Evolutionary conservation across 2,888 invertebrate species (phyloP).

Genomic region (Parelbella ahira): DNA sequence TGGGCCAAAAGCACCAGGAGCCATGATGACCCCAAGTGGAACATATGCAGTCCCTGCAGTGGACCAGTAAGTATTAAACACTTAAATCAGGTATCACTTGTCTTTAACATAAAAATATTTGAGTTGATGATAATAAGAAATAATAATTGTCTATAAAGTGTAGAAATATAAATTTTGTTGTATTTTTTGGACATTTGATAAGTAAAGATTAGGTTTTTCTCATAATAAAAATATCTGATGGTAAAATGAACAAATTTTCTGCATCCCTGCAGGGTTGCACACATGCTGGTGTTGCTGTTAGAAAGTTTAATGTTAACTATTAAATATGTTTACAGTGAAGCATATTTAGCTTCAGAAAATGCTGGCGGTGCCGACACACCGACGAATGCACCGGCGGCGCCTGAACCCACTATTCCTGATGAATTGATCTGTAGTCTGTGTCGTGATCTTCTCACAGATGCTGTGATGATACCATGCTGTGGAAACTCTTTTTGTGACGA

Average conservation of each 20-base stretch:
- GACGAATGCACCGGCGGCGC: constrained; percentile 83
- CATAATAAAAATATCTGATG: too few relatives aligned
- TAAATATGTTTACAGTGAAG: constrained; percentile 79
- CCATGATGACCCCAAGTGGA: constrained; percentile 93
- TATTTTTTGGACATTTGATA: too few relatives aligned
- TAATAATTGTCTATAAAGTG: too few relatives aligned
- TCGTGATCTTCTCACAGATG: constrained; percentile 94
- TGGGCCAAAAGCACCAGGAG: constrained; percentile 93
- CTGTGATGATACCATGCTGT: constrained; percentile 98
- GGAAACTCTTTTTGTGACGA: constrained; percentile 99
- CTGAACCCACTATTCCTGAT: constrained; percentile 90
- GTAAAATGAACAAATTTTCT: too few relatives aligned
- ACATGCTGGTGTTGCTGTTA: too few relatives aligned
- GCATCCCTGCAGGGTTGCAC: too few relatives aligned
- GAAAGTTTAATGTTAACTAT: not conserved
- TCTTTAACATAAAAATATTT: too few relatives aligned
- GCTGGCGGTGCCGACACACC: constrained; percentile 82
- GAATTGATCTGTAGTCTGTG: constrained; percentile 96
- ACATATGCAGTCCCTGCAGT: constrained; percentile 93
- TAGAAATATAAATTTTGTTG: not conserved
- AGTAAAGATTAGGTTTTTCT: too few relatives aligned
- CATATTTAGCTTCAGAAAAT: constrained; percentile 85
- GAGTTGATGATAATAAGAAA: too few relatives aligned
- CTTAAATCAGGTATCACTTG: too few relatives aligned
- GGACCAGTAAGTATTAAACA: constrained; percentile 85